Conservation (phyloP, 23 tunicate species). For the Trididemnum miniatum region DNA sequence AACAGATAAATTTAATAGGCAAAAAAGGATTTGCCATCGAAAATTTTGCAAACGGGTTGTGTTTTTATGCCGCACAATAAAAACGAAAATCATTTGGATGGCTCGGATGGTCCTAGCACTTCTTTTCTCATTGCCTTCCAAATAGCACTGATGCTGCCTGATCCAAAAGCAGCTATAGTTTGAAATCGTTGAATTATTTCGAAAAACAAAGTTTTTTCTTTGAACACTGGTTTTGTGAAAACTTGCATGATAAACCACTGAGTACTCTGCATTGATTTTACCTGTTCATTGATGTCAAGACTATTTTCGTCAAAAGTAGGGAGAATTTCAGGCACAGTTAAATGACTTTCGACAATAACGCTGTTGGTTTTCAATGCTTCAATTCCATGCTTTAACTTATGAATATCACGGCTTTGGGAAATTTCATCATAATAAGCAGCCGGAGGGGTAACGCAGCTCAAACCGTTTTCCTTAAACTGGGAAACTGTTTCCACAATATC, state of each 20-base stretch:
- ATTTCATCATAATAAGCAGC: slow-evolving; percentile 38
- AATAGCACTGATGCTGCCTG: slow-evolving; percentile 72
- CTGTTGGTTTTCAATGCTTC: slow-evolving; percentile 28
- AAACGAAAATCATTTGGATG: too few relatives aligned
- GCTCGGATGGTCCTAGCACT: too few relatives aligned
- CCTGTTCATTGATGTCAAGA: neutral
- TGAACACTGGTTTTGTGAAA: slow-evolving; percentile 75
- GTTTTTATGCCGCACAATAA: too few relatives aligned
- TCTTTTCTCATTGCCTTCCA: slow-evolving; percentile 67
- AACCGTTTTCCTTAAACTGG: slow-evolving; percentile 40
- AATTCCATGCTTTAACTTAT: neutral
- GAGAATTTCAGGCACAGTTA: neutral
- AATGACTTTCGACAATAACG: slow-evolving; percentile 47
- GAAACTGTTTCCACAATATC: slow-evolving; percentile 61
- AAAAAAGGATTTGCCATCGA: too few relatives aligned
- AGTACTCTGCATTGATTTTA: slow-evolving; percentile 7
- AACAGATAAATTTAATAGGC: too few relatives aligned
- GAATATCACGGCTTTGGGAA: slow-evolving; percentile 27
- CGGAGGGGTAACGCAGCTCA: slow-evolving; percentile 46
- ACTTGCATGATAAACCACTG: slow-evolving; percentile 85
- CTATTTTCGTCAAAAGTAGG: neutral
- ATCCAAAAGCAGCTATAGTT: slow-evolving; percentile 82
- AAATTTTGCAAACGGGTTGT: too few relatives aligned
- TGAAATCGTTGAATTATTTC: slow-evolving; percentile 84
- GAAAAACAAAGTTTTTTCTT: slow-evolving; percentile 78